phyloP scores from a whole-genome alignment of 2,888 invertebrate genomes.

The Temnothorax ravouxi region DNA sequence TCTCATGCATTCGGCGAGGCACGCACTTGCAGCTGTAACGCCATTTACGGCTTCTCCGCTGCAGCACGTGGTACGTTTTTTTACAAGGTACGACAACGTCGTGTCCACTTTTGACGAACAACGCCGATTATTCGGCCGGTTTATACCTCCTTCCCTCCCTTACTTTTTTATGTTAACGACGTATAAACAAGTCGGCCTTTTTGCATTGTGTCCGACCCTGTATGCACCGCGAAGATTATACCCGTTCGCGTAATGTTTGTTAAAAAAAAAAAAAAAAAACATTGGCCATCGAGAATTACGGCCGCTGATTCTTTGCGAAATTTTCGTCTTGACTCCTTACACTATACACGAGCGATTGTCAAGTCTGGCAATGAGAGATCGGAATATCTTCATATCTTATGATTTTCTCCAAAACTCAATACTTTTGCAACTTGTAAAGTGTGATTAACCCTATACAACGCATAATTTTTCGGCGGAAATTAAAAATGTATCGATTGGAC shows the following conservation, averaged over 20 bases:
- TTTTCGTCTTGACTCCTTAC: neutral
- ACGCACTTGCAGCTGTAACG: slow-evolving; percentile 53
- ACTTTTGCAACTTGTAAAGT: neutral
- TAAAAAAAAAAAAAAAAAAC: slow-evolving; percentile 10
- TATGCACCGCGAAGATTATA: slow-evolving; percentile 28
- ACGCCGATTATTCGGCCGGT: slow-evolving; percentile 53
- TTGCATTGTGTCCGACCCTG: neutral
- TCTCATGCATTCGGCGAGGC: slow-evolving; percentile 26
- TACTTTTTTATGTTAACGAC: slow-evolving; percentile 41
- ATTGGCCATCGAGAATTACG: neutral
- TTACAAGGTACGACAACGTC: slow-evolving; percentile 35
- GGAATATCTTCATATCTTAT: slow-evolving; percentile 1
- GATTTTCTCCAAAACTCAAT: neutral
- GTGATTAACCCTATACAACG: neutral
- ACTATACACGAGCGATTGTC: neutral
- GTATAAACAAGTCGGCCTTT: slow-evolving; percentile 42
- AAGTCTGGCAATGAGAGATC: neutral
- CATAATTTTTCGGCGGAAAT: neutral
- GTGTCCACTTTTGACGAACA: slow-evolving; percentile 69
- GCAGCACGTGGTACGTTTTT: slow-evolving; percentile 42
- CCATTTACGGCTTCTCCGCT: slow-evolving; percentile 49
- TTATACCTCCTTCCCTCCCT: slow-evolving; percentile 4
- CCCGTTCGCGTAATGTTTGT: slow-evolving; percentile 1
- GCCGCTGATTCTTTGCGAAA: neutral
- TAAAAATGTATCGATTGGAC: neutral